Conservation (phyloP, 2,113 vertebrate species). For the Coregonus clupeaformis region DNA sequence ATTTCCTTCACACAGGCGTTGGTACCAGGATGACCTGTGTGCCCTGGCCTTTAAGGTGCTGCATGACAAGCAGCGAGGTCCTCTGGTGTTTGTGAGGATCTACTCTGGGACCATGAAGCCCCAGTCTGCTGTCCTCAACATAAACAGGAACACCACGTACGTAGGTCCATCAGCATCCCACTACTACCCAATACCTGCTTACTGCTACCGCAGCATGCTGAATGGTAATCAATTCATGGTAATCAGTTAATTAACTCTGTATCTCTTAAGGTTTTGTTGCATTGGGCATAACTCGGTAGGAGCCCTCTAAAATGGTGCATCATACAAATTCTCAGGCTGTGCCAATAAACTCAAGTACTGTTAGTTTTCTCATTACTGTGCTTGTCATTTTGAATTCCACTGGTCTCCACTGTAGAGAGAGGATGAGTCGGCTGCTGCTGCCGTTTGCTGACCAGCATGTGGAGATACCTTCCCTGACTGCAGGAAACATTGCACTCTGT, state of each 20-base stretch:
- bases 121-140: constrained; percentile 87
- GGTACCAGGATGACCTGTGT: constrained; percentile 90
- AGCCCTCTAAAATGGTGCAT: not conserved
- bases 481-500: constrained; percentile 93
- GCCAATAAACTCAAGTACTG: too few relatives aligned
- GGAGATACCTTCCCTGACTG: constrained; percentile 86
- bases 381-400: not conserved
- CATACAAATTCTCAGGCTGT: too few relatives aligned
- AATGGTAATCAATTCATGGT: too few relatives aligned
- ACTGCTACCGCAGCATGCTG: too few relatives aligned
- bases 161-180: constrained; percentile 43
- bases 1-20: constrained; percentile 74
- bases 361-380: not conserved
- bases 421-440: constrained; percentile 90
- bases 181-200: too few relatives aligned
- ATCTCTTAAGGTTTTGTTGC: not conserved
- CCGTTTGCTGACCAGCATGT: constrained; percentile 96
- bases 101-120: constrained; percentile 91
- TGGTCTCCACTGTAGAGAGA: constrained; percentile 77
- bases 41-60: constrained; percentile 96
- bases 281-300: too few relatives aligned
- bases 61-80: constrained; percentile 93
- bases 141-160: constrained; percentile 88
- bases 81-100: constrained; percentile 90
- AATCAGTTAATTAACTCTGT: not conserved